These are phyloP conservation scores for Drosophila merina DNA, from an alignment of 2,888 invertebrate species.

Conservation along the genomic window DNA sequence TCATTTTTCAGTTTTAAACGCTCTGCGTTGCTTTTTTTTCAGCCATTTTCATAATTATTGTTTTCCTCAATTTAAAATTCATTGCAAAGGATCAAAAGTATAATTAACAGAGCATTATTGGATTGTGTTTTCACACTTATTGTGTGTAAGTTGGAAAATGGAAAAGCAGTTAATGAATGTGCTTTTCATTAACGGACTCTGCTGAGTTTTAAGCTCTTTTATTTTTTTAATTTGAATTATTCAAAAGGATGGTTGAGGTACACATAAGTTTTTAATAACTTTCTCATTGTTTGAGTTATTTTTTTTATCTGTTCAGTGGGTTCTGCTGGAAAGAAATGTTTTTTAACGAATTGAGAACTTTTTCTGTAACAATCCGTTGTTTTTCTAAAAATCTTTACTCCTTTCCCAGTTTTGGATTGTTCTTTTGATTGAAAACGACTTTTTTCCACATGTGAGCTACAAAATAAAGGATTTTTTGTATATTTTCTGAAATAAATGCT, in stretches of 20 bases:
- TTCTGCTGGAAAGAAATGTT: not conserved
- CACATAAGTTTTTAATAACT: too few relatives aligned
- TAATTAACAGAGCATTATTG: conserved; percentile 66
- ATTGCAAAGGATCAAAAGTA: conserved; percentile 64
- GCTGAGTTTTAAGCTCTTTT: not conserved
- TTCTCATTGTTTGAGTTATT: not conserved
- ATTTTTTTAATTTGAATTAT: not conserved
- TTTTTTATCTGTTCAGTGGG: not conserved
- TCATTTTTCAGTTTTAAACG: conserved; percentile 30
- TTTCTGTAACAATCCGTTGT: conserved; percentile 4
- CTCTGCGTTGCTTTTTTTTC: conserved; percentile 1
- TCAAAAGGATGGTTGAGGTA: not conserved
- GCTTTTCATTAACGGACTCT: not conserved
- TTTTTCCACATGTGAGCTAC: conserved; percentile 8
- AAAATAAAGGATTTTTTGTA: conserved; percentile 28
- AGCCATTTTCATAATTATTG: conserved; percentile 29
- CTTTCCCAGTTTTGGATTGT: conserved; percentile 4
- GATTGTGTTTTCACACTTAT: conserved; percentile 60
- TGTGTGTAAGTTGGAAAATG: not conserved
- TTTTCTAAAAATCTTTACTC: conserved; percentile 7
- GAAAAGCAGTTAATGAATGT: not conserved
- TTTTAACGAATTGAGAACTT: not conserved
- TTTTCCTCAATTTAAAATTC: conserved; percentile 54
- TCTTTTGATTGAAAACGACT: conserved; percentile 10
- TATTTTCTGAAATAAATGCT: conserved; percentile 34